Evolutionary conservation across 1,140 invertebrate genomes (phyloP).

Genomic region (Lordiphosa clarofinis): DNA sequence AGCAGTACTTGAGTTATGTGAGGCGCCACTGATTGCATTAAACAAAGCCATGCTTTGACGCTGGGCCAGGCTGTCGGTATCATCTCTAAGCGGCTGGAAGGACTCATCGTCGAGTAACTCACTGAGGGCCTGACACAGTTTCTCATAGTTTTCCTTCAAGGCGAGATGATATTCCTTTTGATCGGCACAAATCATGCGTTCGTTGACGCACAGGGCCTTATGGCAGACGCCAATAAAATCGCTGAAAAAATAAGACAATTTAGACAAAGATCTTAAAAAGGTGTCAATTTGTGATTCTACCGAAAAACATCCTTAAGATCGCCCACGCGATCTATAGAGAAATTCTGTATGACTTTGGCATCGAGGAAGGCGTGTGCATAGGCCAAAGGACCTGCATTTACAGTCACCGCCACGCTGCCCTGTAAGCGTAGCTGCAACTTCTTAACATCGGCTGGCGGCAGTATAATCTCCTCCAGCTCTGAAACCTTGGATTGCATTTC

Average conservation of each 20-base stretch:
- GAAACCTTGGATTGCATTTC: constrained; percentile 93
- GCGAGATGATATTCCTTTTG: constrained; percentile 94
- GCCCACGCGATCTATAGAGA: constrained; percentile 90
- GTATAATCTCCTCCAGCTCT: constrained; percentile 92
- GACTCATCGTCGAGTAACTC: constrained; percentile 84
- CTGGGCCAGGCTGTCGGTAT: constrained; percentile 76
- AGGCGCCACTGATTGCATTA: constrained; percentile 85
- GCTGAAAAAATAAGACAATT: constrained; percentile 81
- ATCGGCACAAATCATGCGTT: constrained; percentile 90
- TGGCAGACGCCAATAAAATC: constrained; percentile 94
- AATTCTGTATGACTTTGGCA: constrained; percentile 84
- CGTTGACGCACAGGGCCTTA: constrained; percentile 92
- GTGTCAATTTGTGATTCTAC: constrained; percentile 80
- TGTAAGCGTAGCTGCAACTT: constrained; percentile 94
- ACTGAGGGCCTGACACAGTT: constrained; percentile 89
- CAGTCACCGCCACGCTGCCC: constrained; percentile 94
- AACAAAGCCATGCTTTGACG: constrained; percentile 85
- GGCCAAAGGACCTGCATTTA: constrained; percentile 96
- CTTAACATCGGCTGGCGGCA: constrained; percentile 90
- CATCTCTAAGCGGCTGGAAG: constrained; percentile 69
- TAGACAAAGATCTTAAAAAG: background rate
- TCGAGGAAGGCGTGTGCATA: constrained; percentile 95
- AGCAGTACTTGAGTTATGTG: constrained; percentile 84
- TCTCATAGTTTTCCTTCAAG: constrained; percentile 90
- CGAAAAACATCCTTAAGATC: constrained; percentile 92